A percentile compares a stretch with the other conserved stretches of the same genome.
phyloP scores from a whole-genome alignment of 2,888 invertebrate genomes.

The Diaprepes abbreviatus region DNA sequence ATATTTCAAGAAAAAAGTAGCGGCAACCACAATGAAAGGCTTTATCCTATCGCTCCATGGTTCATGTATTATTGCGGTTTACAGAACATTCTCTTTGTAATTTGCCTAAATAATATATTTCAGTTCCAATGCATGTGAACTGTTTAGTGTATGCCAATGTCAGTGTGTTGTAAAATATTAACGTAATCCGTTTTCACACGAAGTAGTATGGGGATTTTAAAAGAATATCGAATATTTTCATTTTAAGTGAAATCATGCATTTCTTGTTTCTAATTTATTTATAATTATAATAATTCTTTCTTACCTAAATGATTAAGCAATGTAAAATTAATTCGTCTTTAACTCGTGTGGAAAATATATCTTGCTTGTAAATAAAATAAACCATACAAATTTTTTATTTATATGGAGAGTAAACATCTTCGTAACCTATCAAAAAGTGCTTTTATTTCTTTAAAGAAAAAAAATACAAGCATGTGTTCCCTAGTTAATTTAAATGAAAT shows the following conservation, averaged over 20 bases:
- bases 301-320: too few species aligned
- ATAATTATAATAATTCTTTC: too few species aligned
- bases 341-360: too few species aligned
- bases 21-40: slow-evolving; percentile 49
- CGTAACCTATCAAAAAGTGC: too few species aligned
- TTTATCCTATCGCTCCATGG: slow-evolving; percentile 47
- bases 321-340: too few species aligned
- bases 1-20: slow-evolving; percentile 46
- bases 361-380: too few species aligned
- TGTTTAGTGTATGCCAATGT: slow-evolving; percentile 20
- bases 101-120: slow-evolving; percentile 40
- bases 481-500: too few species aligned
- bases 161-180: slow-evolving; percentile 11
- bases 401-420: too few species aligned
- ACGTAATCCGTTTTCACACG: slow-evolving; percentile 5
- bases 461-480: too few species aligned
- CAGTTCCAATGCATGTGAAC: slow-evolving; percentile 22
- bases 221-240: neutral
- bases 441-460: too few species aligned
- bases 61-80: slow-evolving; percentile 47
- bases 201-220: neutral
- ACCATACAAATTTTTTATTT: too few species aligned
- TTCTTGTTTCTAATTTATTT: too few species aligned
- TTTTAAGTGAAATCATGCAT: neutral
- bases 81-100: slow-evolving; percentile 46